Base-by-base conservation (phyloP, 2,888 invertebrate genomes). In the Athalia circularis region DNA sequence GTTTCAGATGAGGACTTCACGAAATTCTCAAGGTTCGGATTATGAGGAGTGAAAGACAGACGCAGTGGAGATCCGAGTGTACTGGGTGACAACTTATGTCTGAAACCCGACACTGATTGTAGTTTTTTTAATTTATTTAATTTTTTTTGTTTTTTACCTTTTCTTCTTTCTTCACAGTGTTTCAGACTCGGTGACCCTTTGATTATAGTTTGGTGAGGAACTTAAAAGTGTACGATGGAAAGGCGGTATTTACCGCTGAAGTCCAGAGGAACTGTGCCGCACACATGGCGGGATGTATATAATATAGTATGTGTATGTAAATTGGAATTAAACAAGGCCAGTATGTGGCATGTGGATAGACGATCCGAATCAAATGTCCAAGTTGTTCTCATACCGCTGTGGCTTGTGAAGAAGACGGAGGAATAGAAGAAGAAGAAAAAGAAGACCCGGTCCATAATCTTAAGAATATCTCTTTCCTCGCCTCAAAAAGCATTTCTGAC, bases 11-110 rank as follows among this genome's bases (percentile, higher is more conserved):
- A 47, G 65, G 47, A 65, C 65, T 61, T 61, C 50, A 52, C 68
- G 29, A 52, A 29, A 68, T 50, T 29, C 68, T 29, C 50, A 68
- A 68, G 68, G 54, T 11, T 54, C 15, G 43, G 54, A 52, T 5
- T 68, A 43, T n/a, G 15, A 2, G 6, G 29, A 9, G 45, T 9
- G 4, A 47, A 13, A 57, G 57, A 47, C 7, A 15, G 13, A 47
- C 11, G 52, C 59, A 7, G 3, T 1, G 13, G 57, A 5, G 8
- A 9, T 29, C 29, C n/a, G 4, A 72, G 57, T 59, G 15, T 57
- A 72, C 72, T 57, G 13, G 43, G 72, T 47, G 72, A 72, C 72
- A 70, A 52, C 54, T 70, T 54, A 29, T 29, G 70, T 54, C n/a
- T 57, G 72, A 72, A 72, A 72, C 13, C 72, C 57, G 52, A 13